Percentiles rank a stretch among this genome's conserved stretches.
Evolutionary conservation across 2,113 vertebrate species (phyloP).

Genomic region (Sphyrna mokarran): DNA sequence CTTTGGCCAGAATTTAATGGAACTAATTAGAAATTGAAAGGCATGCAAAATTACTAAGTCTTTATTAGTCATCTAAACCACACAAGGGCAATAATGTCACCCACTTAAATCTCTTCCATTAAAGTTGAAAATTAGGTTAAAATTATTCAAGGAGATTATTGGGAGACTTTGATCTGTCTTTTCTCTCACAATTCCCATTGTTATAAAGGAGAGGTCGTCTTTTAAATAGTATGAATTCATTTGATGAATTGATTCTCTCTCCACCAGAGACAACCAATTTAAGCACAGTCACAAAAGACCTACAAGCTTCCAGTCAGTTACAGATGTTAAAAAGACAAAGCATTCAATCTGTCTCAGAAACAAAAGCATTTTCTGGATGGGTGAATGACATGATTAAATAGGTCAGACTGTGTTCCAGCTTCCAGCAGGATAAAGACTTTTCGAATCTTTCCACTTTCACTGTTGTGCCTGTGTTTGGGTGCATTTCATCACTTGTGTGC

Average conservation of each 20-base stretch:
- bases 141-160: slow-evolving; percentile 20
- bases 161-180: not conserved
- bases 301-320: not conserved
- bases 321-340: slow-evolving; percentile 22
- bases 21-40: not conserved
- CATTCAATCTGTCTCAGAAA: not conserved
- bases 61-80: not conserved
- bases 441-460: not conserved
- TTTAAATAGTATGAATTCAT: slow-evolving; percentile 6
- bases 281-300: not conserved
- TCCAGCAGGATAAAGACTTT: not conserved
- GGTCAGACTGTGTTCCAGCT: not conserved
- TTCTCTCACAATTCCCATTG: not conserved
- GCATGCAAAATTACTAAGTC: not conserved
- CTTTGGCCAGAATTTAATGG: not conserved
- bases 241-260: slow-evolving; percentile 1
- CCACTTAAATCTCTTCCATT: not conserved
- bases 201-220: not conserved
- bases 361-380: slow-evolving; percentile 24
- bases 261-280: not conserved
- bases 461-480: not conserved
- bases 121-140: not conserved
- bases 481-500: not conserved
- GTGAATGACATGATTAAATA: not conserved
- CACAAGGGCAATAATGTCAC: not conserved